A percentile compares a stretch with the other conserved stretches of the same genome.
Evolutionary conservation across 1,140 invertebrate species (phyloP).

Genomic region (Gerris buenoi): DNA sequence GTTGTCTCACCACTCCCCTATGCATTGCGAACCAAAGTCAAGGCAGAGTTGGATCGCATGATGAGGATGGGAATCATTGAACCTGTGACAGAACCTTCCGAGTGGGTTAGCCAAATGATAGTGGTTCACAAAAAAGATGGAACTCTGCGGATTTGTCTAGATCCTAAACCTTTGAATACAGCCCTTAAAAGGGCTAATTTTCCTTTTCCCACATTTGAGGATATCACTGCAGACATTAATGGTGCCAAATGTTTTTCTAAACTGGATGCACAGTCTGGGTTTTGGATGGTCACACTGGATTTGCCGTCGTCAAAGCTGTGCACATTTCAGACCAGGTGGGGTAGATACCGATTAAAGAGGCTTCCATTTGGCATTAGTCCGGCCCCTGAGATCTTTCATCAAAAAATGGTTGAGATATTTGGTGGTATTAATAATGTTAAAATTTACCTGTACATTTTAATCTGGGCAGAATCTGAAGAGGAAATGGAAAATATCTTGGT

Average conservation of each 20-base stretch:
- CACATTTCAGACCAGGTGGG: neutral
- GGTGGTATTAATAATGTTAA: neutral
- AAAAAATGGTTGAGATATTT: neutral
- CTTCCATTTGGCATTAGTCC: neutral
- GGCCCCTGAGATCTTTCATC: neutral
- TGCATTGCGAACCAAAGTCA: conserved; percentile 3
- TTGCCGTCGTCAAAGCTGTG: neutral
- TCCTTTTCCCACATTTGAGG: conserved; percentile 18
- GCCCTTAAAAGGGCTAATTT: conserved; percentile 20
- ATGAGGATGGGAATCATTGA: conserved; percentile 16
- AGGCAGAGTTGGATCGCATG: conserved; percentile 21
- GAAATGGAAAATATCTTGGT: neutral
- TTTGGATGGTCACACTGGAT: neutral
- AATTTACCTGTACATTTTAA: neutral
- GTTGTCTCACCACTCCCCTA: neutral
- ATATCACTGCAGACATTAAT: conserved; percentile 6
- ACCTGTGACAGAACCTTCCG: conserved; percentile 25
- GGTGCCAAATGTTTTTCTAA: neutral
- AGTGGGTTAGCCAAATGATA: conserved; percentile 23
- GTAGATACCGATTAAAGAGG: neutral
- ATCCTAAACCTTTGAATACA: conserved; percentile 26
- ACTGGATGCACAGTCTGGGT: neutral
- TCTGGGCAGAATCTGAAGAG: neutral
- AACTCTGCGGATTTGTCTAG: conserved; percentile 24
- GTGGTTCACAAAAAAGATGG: conserved; percentile 16